These are phyloP conservation scores for Struthidea cinerea DNA, from an alignment of 2,113 vertebrate species.

Conservation along the genomic window DNA sequence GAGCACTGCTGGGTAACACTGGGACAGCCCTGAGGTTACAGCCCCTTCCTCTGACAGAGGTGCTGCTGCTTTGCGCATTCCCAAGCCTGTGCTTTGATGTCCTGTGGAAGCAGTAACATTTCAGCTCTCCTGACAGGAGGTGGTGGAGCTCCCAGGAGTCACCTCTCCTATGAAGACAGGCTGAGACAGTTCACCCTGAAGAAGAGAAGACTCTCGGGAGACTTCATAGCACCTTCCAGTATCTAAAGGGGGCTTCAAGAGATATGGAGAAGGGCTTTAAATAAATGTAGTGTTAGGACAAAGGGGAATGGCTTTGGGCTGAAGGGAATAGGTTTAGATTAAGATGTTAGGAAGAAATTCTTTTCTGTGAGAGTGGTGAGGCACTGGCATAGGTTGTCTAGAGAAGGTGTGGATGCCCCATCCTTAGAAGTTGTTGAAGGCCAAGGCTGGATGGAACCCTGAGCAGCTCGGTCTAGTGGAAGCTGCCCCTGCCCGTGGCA, in stretches of 20 bases:
- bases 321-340: background rate
- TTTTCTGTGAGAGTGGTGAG: background rate
- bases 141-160: background rate
- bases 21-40: background rate
- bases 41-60: background rate
- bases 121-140: background rate
- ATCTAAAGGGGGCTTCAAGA: background rate
- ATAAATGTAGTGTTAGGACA: background rate
- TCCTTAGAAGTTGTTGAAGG: background rate
- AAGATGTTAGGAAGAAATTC: background rate
- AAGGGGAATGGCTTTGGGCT: background rate
- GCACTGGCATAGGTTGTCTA: background rate
- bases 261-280: background rate
- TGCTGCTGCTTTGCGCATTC: background rate
- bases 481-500: background rate
- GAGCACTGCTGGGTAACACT: background rate
- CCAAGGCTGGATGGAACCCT: background rate
- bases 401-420: background rate
- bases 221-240: background rate
- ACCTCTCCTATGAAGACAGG: background rate
- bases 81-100: background rate
- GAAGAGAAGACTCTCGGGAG: background rate
- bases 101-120: background rate
- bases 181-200: too few relatives aligned
- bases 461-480: background rate